Conservation (phyloP, 2,797 vertebrate species). For the Erpetoichthys calabaricus region DNA sequence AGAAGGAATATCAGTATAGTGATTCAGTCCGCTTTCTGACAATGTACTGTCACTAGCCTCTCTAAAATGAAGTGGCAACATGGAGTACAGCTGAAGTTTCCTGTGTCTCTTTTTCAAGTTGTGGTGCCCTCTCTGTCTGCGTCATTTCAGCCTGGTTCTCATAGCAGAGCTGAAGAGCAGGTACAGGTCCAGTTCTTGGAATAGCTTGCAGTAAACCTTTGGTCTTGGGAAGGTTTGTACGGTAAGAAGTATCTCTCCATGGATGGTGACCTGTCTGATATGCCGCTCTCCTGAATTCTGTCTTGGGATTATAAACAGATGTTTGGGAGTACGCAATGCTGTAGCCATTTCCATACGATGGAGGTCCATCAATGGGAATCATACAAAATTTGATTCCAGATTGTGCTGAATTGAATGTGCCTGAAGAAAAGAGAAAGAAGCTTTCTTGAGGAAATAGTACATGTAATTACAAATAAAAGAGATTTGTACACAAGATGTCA, state of each 20-base stretch:
- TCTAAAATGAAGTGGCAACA: slow-evolving; percentile 53
- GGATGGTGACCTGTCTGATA: slow-evolving; percentile 26
- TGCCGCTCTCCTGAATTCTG: slow-evolving; percentile 18
- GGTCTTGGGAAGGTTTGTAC: slow-evolving; percentile 27
- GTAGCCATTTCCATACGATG: slow-evolving; percentile 35
- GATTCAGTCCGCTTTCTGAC: no score
- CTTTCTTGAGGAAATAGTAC: slow-evolving; percentile 8
- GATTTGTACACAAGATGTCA: slow-evolving; percentile 5
- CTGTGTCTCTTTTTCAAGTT: slow-evolving; percentile 25
- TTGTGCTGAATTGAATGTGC: slow-evolving; percentile 24
- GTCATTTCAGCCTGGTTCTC: slow-evolving; percentile 14
- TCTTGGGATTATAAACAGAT: slow-evolving; percentile 29
- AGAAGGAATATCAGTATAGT: no score
- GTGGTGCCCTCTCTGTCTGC: slow-evolving; percentile 23
- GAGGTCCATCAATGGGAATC: slow-evolving; percentile 31
- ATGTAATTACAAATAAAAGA: slow-evolving; percentile 8
- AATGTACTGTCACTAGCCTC: not conserved
- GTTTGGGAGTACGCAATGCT: slow-evolving; percentile 34
- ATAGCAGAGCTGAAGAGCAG: slow-evolving; percentile 24
- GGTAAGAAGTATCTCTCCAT: slow-evolving; percentile 37
- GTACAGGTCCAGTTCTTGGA: slow-evolving; percentile 35
- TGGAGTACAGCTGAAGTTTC: slow-evolving; percentile 37
- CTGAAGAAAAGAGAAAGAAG: slow-evolving; percentile 24
- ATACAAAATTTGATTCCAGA: slow-evolving; percentile 28
- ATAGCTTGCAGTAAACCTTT: slow-evolving; percentile 38